Base-by-base conservation (phyloP, 2,888 invertebrate species). In the Acanthosepion pharaonis region DNA sequence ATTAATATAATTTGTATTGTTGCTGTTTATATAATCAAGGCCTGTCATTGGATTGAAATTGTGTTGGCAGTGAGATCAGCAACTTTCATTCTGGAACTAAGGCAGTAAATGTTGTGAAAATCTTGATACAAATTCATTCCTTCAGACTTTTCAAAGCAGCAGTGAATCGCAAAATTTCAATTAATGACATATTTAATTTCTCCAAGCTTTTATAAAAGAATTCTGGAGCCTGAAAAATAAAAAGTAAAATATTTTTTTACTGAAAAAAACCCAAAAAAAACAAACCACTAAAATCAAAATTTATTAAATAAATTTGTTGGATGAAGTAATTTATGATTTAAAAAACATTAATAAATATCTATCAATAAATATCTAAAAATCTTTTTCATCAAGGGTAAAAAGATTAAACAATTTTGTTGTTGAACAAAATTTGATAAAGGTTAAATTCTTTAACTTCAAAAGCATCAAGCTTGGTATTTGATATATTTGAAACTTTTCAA, bases 151-250 rank as follows among this genome's bases (percentile, higher is more conserved):
- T 96, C 23, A 97, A 95, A 18, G 97, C 97, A 42, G 96, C 96
- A 18, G 96, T 96, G 95, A 97, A 96, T 93, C 96, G 96, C 59
- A 97, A 95, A 53, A 96, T 96, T 95, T 97, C 97, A 94, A 96
- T 96, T 5, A 97, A 95, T 25, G 96, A 96, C 96, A 97, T 96
- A 53, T 96, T 96, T 78, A 97, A 95, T 55, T 96, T 96, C 94
- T 97, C 96, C 94, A 97, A 95, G 92, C 96, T 96, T 94, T 96
- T 96, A 95, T 96, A 96, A 96, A 96, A 97, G 94, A 96, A 97
- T 94, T 97, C 97, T 8, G 97, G 97, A 23, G 97, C 97, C 96
- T 97, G 96, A 51, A 96, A 95, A 91, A 91, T 91, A 92, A 94
- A 94, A n/a, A 59, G 78, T 25, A 94, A n/a, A 94, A 55, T 1